Base-by-base conservation (phyloP, 2,797 vertebrate species). In the Gila robusta region DNA sequence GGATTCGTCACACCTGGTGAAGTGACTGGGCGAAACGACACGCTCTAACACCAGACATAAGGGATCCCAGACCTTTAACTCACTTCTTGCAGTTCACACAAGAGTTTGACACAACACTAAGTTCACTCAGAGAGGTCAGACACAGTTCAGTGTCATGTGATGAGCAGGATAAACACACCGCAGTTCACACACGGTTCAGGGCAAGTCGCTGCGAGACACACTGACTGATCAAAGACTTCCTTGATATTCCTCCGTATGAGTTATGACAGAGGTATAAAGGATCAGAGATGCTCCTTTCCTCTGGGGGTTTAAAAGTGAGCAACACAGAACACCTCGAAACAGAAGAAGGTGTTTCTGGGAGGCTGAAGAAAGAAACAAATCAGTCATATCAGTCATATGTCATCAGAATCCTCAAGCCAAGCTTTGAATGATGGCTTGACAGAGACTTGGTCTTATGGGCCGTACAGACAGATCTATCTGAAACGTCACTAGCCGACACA, bases 151-250 rank as follows among this genome's bases (percentile, higher is more conserved):
- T 6, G 56, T 28, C n/a, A 28, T 26, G 14, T 37, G 52, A 56
- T 6, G 32, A 11, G 17, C 17, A 1, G 26, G 26, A 47, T 26
- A 81, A 69, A 81, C 62, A 81, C 44, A 81, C 79, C 2, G 19
- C 12, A 2, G 64, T 81, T 81, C 79, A 81, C 64, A 9, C 79
- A 11, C 10, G 21, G 79, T 81, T 81, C 79, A 81, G 64, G 35
- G 28, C 47, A 2, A 70, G 44, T 81, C 32, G 28, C 44, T 81
- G 64, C 44, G 78, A 81, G 64, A 81, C 79, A 81, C 26, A 4
- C 6, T 0, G 11, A 16, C 64, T 49, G 79, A 81, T 81, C 79
- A 81, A 81, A 70, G 79, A 17, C 44, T 70, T n/a, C 21, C 79
- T 66, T 35, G 26, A 69, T n/a, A 14, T 28, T 81, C 26, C 44